phyloP scores from a whole-genome alignment of 2,888 invertebrate species.

The Camponotus fellah region DNA sequence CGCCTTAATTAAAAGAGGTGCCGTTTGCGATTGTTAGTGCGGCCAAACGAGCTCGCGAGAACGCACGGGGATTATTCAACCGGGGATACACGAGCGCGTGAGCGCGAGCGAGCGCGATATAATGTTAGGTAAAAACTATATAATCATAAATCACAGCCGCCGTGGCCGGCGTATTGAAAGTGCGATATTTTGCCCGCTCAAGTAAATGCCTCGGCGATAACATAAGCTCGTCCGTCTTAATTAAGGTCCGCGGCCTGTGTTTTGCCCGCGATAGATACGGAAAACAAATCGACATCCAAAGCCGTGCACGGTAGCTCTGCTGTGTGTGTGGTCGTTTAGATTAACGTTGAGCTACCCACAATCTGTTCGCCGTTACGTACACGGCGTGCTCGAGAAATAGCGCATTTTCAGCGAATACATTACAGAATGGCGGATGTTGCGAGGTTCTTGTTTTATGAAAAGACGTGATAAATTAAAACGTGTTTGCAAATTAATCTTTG shows the following conservation, averaged over 20 bases:
- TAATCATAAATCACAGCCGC: slow-evolving; percentile 56
- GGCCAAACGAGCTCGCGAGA: slow-evolving; percentile 18
- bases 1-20: slow-evolving; percentile 72
- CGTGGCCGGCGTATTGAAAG: slow-evolving; percentile 46
- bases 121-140: slow-evolving; percentile 40
- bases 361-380: slow-evolving; percentile 55
- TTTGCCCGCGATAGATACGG: slow-evolving; percentile 49
- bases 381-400: slow-evolving; percentile 55
- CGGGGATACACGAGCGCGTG: slow-evolving; percentile 13
- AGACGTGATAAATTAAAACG: not conserved
- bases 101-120: slow-evolving; percentile 13
- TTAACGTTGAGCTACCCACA: slow-evolving; percentile 48
- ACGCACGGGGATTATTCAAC: slow-evolving; percentile 3
- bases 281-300: slow-evolving; percentile 55
- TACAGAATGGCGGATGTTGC: not conserved
- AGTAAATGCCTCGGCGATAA: slow-evolving; percentile 52
- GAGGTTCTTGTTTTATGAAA: not conserved
- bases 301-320: slow-evolving; percentile 28
- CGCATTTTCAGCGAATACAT: slow-evolving; percentile 11
- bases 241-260: slow-evolving; percentile 46
- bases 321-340: slow-evolving; percentile 37
- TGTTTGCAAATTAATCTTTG: not conserved
- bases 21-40: slow-evolving; percentile 57
- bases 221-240: slow-evolving; percentile 54
- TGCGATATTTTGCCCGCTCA: slow-evolving; percentile 58